Percentiles rank a stretch among this genome's conserved stretches.
Conservation (phyloP, 30 jellyfish, hydroid and myxozoan species). For the Chrysaora quinquecirrha region DNA sequence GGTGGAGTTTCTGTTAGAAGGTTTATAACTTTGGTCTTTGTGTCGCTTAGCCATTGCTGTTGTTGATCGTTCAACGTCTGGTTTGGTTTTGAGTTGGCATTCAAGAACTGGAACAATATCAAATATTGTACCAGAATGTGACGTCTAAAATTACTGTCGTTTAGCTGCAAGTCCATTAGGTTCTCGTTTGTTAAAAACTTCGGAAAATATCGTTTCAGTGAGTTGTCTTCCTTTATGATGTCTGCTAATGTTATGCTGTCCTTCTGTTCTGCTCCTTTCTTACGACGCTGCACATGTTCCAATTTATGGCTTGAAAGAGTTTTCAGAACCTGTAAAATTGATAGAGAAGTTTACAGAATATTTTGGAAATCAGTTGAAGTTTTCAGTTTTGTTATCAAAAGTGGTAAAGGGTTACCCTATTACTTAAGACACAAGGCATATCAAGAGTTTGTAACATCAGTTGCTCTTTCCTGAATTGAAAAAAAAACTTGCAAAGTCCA, state of each 20-base stretch:
- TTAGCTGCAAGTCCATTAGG: conserved; percentile 86
- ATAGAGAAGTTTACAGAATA: too few relatives aligned
- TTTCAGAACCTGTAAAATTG: conserved; percentile 67
- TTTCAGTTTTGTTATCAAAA: too few relatives aligned
- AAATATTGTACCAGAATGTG: conserved; percentile 80
- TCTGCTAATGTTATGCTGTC: conserved; percentile 67
- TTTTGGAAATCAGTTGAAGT: too few relatives aligned
- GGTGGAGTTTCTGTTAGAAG: conserved; percentile 86
- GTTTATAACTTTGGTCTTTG: conserved; percentile 61
- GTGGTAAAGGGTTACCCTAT: too few relatives aligned
- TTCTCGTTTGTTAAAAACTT: conserved; percentile 91
- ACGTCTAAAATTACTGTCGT: conserved; percentile 87
- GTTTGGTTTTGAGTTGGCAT: conserved; percentile 66
- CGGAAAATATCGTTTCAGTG: conserved; percentile 71
- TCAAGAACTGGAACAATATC: conserved; percentile 75
- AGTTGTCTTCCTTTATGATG: conserved; percentile 45
- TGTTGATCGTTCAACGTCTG: conserved; percentile 84
- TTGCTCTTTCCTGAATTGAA: too few relatives aligned
- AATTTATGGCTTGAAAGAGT: conserved; percentile 83
- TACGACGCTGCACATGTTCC: conserved; percentile 75
- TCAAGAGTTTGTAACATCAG: too few relatives aligned
- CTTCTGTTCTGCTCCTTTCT: conserved; percentile 35
- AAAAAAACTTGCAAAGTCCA: too few relatives aligned
- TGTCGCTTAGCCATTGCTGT: conserved; percentile 76
- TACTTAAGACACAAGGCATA: too few relatives aligned